Percentiles rank a stretch among this genome's conserved stretches.
Conservation (phyloP, 64 coral and sea anemone species). For the Stichodactyla helianthus region DNA sequence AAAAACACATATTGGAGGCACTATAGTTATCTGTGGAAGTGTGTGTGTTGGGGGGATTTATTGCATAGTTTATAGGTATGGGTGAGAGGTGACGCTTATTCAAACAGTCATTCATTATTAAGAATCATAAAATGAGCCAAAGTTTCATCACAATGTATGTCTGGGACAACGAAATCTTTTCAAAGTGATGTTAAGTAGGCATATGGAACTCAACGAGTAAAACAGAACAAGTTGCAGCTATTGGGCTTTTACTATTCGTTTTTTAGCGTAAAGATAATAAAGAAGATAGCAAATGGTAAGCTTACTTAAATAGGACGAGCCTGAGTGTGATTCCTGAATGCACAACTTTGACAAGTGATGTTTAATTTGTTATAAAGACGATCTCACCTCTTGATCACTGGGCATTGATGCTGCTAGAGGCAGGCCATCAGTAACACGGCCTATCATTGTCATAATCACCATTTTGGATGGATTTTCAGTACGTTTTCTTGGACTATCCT, state of each 20-base stretch:
- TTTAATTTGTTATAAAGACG: background rate
- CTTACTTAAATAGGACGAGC: background rate
- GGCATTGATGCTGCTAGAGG: constrained; percentile 92
- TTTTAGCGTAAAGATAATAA: background rate
- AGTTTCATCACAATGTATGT: background rate
- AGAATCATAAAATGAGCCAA: no score
- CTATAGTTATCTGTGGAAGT: no score
- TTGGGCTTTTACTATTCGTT: background rate
- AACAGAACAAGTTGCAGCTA: background rate
- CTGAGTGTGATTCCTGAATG: background rate
- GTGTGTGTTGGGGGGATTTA: no score
- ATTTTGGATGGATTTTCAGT: constrained; percentile 37
- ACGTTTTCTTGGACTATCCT: background rate
- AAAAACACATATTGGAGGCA: no score
- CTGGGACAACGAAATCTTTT: background rate
- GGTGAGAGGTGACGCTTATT: no score
- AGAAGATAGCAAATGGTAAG: background rate
- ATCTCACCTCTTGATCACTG: constrained; percentile 86
- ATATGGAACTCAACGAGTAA: background rate
- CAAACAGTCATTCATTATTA: no score
- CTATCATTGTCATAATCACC: constrained; percentile 99
- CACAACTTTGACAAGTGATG: background rate
- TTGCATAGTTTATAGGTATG: no score
- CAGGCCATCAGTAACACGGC: constrained; percentile 87
- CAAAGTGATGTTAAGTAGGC: background rate